Evolutionary conservation across 2,113 vertebrate genomes (phyloP), one percentile per base, ranked within the genome.

Genomic region (Haemorhous mexicanus): DNA sequence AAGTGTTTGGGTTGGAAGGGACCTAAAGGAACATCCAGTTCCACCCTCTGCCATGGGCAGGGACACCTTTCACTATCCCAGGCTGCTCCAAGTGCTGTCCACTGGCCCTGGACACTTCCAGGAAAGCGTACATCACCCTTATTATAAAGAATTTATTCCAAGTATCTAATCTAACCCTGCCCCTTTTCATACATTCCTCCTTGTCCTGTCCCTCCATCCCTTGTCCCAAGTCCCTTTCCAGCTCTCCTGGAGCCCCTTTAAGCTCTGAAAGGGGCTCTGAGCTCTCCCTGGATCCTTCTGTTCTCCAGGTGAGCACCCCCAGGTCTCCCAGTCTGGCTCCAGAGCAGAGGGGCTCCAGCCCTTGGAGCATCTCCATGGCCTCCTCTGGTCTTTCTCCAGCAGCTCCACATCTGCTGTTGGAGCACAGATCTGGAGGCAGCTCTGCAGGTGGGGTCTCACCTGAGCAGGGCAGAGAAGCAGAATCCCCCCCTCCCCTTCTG

Each of bases 301-400:
- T 3, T 68, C 43, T 44, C 50, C 59, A 73, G 9, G 8, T 5
- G 27, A 74, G 0, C 86, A 37, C 10, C 10, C 37, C 32, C 59
- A 81, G 26, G 27, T 76, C 39, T 75, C 53, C 62, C 62, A 76
- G 41, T 17, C 41, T 76, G 47, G 20, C 47, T 13, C 9, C 67
- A 73, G 59, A 50, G 15, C 59, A 66, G 44, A 74, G 59, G 59
- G 22, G 37, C 44, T 81, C 10, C 78, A 89, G 30, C n/a, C n/a
- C 62, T 22, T 0, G 9, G 11, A 75, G 0, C n/a, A 41, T 0
- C 30, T 75, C 68, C 0, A 0, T 17, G 39, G 16, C 2, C 15
- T 81, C 59, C 33, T 46, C 27, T 81, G 77, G 44, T 4, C 6
- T 47, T 3, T 0, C 16, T 47, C 16, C 78, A 89, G 70, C 39